Evolutionary conservation across 2,888 invertebrate genomes (phyloP), one percentile per base, ranked within the genome.

Genomic region (Cataglyphis rosenhaueri): DNA sequence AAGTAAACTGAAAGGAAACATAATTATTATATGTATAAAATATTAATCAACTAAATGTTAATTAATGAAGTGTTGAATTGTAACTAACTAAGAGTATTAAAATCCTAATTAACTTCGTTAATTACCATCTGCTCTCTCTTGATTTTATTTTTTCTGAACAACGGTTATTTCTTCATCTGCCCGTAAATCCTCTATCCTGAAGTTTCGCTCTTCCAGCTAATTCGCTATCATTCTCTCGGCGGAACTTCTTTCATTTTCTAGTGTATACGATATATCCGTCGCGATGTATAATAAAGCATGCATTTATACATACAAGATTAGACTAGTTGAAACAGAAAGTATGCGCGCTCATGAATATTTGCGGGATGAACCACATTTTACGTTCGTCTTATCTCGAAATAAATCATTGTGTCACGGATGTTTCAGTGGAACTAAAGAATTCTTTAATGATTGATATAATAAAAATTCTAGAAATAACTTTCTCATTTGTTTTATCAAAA

Each of bases 181-280:
- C 44, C 32, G 57, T 25, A 68, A 32, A 18, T 61, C 6, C 38
- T 38, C 12, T 21, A 29, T 52, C 62, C 55, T 62, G 15, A n/a
- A 41, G 44, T 82, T 52, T 32, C 48, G 61, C 32, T 82, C 65
- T 38, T 32, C 29, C 48, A 21, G 44, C 32, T 55, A 75, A 83
- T 81, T 61, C 85, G 55, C 74, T 81, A 73, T 68, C 65, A 65
- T 70, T 79, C 73, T 76, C 73, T 35, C 38, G 48, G 29, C 12
- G 25, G 64, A 41, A 88, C 55, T 78, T 71, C 88, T 88, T 86
- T 88, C 88, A 70, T 85, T 88, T 88, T 88, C 88, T 79, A 74
- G 61, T 35, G 44, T 25, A 41, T 76, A 74, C 52, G 32, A 75
- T 55, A 25, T 38, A 73, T 73, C 66, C 52, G 32, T 59, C 57